Base-by-base conservation (phyloP, 1,140 invertebrate genomes). In the Onthophagus taurus region DNA sequence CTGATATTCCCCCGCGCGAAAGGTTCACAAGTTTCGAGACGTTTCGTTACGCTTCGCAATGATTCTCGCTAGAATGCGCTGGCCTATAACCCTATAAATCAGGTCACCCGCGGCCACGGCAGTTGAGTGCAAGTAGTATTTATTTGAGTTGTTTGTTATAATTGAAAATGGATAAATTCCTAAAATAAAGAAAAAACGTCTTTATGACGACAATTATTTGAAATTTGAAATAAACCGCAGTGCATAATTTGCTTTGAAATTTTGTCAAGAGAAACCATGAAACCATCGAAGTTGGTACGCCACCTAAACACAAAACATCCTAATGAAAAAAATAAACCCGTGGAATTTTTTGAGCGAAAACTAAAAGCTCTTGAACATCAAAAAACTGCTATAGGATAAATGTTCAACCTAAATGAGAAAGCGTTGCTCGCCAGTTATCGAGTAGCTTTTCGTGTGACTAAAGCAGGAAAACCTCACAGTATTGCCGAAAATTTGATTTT, bases 341-440 rank as follows among this genome's bases (percentile, higher is more conserved):
- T 50, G 39, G 51, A 56, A 29, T 58, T 50, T 48, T 54, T 58
- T 49, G 47, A 58, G 29, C 21, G 53, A 49, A 55, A 55, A 46
- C 52, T 54, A 20, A 9, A 50, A 48, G 39, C 45, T 49, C 51
- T 53, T 48, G 18, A 47, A 44, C 43, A 47, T 37, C 49, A 51
- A 45, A 45, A 53, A 53, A 49, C 34, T 51, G 33, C 23, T 52
- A 47, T 57, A 42, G 34, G 50, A 44, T 44, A 56, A 51, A 51
- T 52, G 36, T 47, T 30, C 35, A 49, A 49, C 44, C 44, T 47
- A 47, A 49, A 38, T 49, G 26, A 49, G 42, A 33, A 14, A 33
- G 51, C 49, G 14, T 30, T 53, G 35, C 24, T 52, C 18, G 37
- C 51, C 26, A 31, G 29, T 33, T 53, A 48, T 39, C 14, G 23